Base-by-base conservation (phyloP, 2,797 vertebrate species). In the Salmo trutta region DNA sequence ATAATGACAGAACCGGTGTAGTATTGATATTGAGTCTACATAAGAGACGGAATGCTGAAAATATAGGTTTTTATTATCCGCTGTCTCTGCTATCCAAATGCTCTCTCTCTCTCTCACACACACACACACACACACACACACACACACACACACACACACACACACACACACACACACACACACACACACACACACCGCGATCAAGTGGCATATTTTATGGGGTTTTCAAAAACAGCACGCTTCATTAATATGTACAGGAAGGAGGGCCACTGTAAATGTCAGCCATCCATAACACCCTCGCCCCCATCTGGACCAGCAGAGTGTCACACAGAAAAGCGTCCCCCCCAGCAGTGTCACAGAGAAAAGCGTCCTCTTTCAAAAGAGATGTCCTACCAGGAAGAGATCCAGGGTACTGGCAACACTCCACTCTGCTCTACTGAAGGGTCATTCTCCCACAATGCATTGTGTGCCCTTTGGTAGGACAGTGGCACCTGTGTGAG, bases 101-200 rank as follows among this genome's bases (percentile, higher is more conserved):
- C 74, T 52, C 19, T 75, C 29, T 29, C 31, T 74, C 72, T 19
- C 53, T 15, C 72, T 12, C 24, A 27, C 7, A 19, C 53, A 15
- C 29, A 59, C 53, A 41, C 72, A 73, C 53, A 62, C 29, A 73
- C 27, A 27, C 70, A 59, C 71, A 59, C 47, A 72, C 70, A 71
- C 41, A 24, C 69, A 24, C 68, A 70, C 36, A 68, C 29, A 36
- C 29, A 36, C 66, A 68, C 66, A 36, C 29, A 36, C 67, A 69
- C 67, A 19, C 67, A 41, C 14, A 65, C 24, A 24, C 21, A 24
- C 4, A 62, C 59, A 64, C 59, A 64, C 19, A 64, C 59, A 64
- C 59, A 64, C 59, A 24, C 59, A 65, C 21, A 29, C 62, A 65
- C n/a, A 65, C 62, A 65, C 8, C 1, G 19, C n/a, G 59, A 62